Evolutionary conservation across 2,113 vertebrate species (phyloP), one percentile per base, ranked within the genome.

Genomic region (Columba janthina): DNA sequence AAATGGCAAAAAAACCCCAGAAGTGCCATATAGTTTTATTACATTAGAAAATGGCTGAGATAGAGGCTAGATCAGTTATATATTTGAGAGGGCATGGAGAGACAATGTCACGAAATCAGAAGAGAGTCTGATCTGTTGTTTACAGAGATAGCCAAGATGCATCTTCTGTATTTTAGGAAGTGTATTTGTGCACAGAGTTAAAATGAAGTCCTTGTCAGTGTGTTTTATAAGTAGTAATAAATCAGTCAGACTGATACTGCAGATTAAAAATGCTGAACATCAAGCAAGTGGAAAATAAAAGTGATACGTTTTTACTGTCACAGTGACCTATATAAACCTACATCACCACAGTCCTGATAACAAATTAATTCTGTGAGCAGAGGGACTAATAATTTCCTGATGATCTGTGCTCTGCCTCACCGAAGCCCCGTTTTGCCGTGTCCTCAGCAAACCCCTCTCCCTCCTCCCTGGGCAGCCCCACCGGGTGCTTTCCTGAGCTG

Each of bases 241-340:
- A 92, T 83, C 78, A 86, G 78, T 58, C 70, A 88, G 46, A 53
- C 56, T 76, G 76, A 95, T 86, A 36, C 36, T 71, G 51, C 3
- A 3, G 79, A 91, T 96, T 96, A 90, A 93, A 91, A 93, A 79
- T 77, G 50, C 71, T 90, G 89, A 58, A 76, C 71, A 93, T 88
- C 81, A 93, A 88, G 58, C 32, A 62, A 56, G n/a, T 60, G 46
- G 60, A 91, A 88, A 79, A 90, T 93, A 91, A 88, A 96, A 95
- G 69, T 80, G 36, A 40, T 80, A 62, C 21, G 13, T 88, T 93
- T 95, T 91, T 84, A 69, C 72, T 95, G 90, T 86, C 85, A 77
- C 69, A 56, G 75, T 96, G 95, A 97, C 90, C 92, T 95, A 78
- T 64, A 92, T 93, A 96, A 96, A 88, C 56, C 56, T 85, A 60